Evolutionary conservation across 2,888 invertebrate species (phyloP).

Genomic region (Hemistola chrysoprasaria): DNA sequence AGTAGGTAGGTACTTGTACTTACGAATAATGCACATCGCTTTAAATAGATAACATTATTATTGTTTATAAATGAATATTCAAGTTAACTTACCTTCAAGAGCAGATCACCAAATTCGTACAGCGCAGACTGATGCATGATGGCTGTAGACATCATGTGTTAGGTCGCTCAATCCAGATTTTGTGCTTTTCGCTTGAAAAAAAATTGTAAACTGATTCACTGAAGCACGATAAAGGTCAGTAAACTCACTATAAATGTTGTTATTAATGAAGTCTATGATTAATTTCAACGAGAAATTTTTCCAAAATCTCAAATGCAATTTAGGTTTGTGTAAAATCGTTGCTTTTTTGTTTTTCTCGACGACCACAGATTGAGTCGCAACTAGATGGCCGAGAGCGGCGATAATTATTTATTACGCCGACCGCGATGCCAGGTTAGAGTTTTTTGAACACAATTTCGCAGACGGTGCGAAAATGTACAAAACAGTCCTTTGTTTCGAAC

Average conservation of each 20-base stretch:
- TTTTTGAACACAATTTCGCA: conserved; percentile 82
- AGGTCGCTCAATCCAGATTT: conserved; percentile 76
- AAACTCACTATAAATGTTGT: conserved; percentile 71
- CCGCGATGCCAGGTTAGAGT: conserved; percentile 61
- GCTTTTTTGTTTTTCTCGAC: conserved; percentile 74
- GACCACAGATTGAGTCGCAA: conserved; percentile 74
- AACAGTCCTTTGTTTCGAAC: conserved; percentile 81
- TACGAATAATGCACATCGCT: too few relatives aligned
- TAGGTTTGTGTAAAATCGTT: conserved; percentile 59
- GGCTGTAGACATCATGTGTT: conserved; percentile 87
- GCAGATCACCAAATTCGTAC: conserved; percentile 89
- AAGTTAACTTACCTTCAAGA: conserved; percentile 84
- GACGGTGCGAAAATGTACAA: conserved; percentile 80
- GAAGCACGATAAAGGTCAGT: conserved; percentile 66
- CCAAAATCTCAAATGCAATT: conserved; percentile 52
- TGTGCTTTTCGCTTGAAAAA: conserved; percentile 53
- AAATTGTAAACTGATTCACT: conserved; percentile 72
- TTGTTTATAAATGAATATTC: too few relatives aligned
- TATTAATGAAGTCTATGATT: conserved; percentile 56
- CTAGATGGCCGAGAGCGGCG: conserved; percentile 70
- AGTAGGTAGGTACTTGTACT: too few relatives aligned
- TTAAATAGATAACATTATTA: too few relatives aligned
- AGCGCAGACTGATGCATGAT: conserved; percentile 89
- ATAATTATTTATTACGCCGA: conserved; percentile 56
- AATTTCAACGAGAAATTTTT: conserved; percentile 67